Conservation (phyloP, 2,113 vertebrate species). For the Menura novaehollandiae region DNA sequence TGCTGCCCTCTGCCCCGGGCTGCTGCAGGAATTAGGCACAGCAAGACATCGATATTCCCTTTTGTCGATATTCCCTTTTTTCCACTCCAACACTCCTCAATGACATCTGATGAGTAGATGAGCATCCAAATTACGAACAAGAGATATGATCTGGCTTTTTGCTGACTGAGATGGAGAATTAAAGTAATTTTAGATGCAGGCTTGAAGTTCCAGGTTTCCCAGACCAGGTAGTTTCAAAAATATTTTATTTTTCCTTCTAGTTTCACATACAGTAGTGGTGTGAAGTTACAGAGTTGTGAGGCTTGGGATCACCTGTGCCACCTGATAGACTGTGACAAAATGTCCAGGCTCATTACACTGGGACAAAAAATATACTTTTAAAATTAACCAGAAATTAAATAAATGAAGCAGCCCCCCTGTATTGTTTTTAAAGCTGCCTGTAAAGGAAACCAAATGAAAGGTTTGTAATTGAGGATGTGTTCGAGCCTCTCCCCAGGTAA, state of each 20-base stretch:
- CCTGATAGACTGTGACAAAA: too few species aligned
- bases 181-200: background rate
- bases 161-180: background rate
- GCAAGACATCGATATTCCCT: fast-evolving
- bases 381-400: background rate
- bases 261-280: fast-evolving
- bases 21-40: background rate
- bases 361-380: too few species aligned
- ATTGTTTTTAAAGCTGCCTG: background rate
- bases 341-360: too few species aligned
- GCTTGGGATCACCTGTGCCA: too few species aligned
- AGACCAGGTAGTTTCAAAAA: too few species aligned
- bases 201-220: background rate
- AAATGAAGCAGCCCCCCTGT: background rate
- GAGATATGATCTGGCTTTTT: background rate
- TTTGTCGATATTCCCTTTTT: fast-evolving
- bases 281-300: background rate
- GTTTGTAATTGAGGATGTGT: background rate
- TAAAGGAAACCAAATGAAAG: background rate
- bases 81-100: fast-evolving
- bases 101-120: background rate
- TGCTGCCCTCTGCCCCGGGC: background rate
- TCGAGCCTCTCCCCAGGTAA: background rate
- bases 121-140: background rate
- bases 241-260: too few species aligned